phyloP scores from a whole-genome alignment of 2,888 invertebrate species.

The Volucella inflata region DNA sequence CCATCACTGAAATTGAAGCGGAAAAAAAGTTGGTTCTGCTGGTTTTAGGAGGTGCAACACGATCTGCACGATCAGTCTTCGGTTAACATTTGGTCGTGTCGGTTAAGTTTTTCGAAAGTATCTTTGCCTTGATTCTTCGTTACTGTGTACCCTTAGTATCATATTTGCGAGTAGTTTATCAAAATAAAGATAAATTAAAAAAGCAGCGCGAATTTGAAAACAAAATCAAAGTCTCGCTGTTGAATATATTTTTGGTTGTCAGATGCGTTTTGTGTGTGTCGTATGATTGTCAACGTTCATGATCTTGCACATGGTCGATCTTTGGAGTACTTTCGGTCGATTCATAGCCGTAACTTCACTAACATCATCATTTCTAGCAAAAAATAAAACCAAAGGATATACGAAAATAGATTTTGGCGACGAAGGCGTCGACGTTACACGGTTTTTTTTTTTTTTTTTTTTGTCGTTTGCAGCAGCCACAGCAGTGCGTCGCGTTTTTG shows the following conservation, averaged over 20 bases:
- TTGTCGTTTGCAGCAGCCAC: constrained; percentile 17
- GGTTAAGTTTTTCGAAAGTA: constrained; percentile 30
- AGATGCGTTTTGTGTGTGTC: constrained; percentile 25
- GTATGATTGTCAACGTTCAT: constrained; percentile 73
- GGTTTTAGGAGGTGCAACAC: constrained; percentile 63
- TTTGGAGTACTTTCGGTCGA: constrained; percentile 60
- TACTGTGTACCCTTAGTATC: constrained; percentile 15
- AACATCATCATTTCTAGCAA: constrained; percentile 55
- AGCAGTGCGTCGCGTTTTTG: constrained; percentile 56
- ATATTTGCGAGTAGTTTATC: constrained; percentile 28
- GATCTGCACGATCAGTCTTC: constrained; percentile 72
- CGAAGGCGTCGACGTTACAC: constrained; percentile 71
- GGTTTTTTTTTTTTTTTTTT: constrained; percentile 24
- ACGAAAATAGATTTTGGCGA: constrained; percentile 76
- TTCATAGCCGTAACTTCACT: constrained; percentile 59
- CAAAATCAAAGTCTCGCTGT: constrained; percentile 20
- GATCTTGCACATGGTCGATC: constrained; percentile 74
- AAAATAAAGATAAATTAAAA: not conserved
- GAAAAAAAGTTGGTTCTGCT: constrained; percentile 28
- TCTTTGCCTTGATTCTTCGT: constrained; percentile 16
- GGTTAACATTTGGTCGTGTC: constrained; percentile 67
- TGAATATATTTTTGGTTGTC: constrained; percentile 37
- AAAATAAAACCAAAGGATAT: constrained; percentile 73
- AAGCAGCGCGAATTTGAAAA: constrained; percentile 26
- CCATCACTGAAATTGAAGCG: constrained; percentile 61